Conservation (phyloP, 2,888 invertebrate species). For the Pheosia tremula region DNA sequence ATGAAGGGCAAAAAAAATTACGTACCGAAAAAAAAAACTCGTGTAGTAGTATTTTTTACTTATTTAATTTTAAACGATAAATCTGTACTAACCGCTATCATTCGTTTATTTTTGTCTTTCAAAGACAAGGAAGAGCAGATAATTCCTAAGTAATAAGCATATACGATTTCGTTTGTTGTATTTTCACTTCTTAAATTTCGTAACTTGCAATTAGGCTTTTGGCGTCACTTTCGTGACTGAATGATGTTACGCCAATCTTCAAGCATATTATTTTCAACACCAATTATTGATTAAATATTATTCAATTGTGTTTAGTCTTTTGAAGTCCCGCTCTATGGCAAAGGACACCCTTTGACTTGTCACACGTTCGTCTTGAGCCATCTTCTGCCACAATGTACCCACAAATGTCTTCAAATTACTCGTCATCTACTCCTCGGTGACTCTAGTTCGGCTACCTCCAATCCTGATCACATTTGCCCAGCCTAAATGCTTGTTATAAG, state of each 20-base stretch:
- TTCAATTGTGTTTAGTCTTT: too few relatives aligned
- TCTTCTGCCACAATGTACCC: too few relatives aligned
- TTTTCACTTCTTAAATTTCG: constrained; percentile 4
- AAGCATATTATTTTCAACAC: not conserved
- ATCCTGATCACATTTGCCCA: too few relatives aligned
- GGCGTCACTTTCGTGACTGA: not conserved
- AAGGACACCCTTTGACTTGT: too few relatives aligned
- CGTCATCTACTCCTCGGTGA: too few relatives aligned
- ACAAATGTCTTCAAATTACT: too few relatives aligned
- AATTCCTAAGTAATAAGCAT: constrained; percentile 1
- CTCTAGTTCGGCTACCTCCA: too few relatives aligned
- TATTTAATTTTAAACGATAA: not conserved
- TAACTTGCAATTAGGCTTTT: constrained; percentile 3
- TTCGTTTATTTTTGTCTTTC: not conserved
- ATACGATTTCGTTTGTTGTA: not conserved
- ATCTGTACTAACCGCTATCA: not conserved
- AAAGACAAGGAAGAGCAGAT: not conserved
- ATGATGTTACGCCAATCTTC: not conserved
- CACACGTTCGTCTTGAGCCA: too few relatives aligned
- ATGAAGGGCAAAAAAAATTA: too few relatives aligned
- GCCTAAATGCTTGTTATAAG: too few relatives aligned
- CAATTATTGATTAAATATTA: not conserved
- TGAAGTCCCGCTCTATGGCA: too few relatives aligned
- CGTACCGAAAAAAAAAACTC: too few relatives aligned
- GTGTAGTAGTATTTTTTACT: not conserved